Evolutionary conservation across 2,113 vertebrate species (phyloP), one percentile per base, ranked within the genome.

Genomic region (Pseudonaja textilis): DNA sequence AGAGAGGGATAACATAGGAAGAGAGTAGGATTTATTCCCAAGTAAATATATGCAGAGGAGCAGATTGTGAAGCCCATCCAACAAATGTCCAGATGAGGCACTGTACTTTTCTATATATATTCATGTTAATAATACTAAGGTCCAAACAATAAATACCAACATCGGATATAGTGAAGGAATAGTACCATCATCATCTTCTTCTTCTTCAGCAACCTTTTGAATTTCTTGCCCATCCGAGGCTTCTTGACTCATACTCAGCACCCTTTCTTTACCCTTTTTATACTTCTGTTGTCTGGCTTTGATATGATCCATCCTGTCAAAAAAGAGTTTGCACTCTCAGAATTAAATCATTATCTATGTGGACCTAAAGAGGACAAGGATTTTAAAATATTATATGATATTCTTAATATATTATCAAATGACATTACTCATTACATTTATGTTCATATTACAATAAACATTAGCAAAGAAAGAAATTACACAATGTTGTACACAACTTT

Each of bases 221-320:
- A 98, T 94, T 90, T 97, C 98, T 4, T 96, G 98, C 87, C 97
- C 98, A n/a, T 99, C 99, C 92, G 96, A 97, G n/a, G 98, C 98
- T 93, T 99, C 98, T 96, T 99, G 99, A 54, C 97, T 97, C 96
- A 99, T 96, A 96, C 98, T 99, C 91, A 99, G 96, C 98, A 99
- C 98, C 97, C 98, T 98, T 97, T 99, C 99, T 97, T 99, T 99
- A 94, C 99, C 99, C 96, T 98, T 98, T 98, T 99, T 99, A 96
- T 99, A 99, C 96, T 99, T 99, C 97, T 99, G 98, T 96, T 99
- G 99, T 89, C 99, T 98, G 95, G 98, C 98, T 97, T 99, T 99
- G 97, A 99, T 99, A 95, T 98, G 99, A 94, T 99, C 99, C 99
- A 99, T 99, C 98, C 99, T 99, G 96, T 86, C 23, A 95, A 97